Base-by-base conservation (phyloP, 2,888 invertebrate species). In the Dryobotodes eremita region DNA sequence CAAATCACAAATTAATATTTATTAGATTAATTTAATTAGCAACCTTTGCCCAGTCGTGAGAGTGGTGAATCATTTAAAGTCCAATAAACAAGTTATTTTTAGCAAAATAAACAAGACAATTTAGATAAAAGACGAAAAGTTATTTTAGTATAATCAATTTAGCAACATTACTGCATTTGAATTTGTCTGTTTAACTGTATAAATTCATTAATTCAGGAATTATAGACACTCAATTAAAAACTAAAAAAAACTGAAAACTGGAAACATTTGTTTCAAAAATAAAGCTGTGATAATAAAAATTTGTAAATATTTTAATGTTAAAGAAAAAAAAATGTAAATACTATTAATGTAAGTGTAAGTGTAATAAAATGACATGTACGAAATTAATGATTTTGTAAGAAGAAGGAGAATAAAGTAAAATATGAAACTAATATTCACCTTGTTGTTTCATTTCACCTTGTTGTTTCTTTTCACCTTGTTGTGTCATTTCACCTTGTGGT, bases 251-350 rank as follows among this genome's bases (percentile, higher is more conserved):
- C 50, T 64, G 64, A 59, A 66, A 68, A 50, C 64, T 64, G 62
- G 81, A 80, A 85, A 88, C 85, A 77, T 74, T 65, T 53, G 82
- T 89, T 83, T 85, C 81, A 73, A 80, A 75, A 79, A 80, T 86
- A 71, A 62, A 79, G 68, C 82, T 86, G 83, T 89, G 85, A 86
- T 87, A 83, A 68, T 82, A 55, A 70, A 71, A 73, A 70, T 57
- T 81, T 68, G 74, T 86, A 79, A 82, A 72, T 85, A 83, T 50
- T 84, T 72, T 66, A 64, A 53, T 62, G 55, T 4, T 71, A 71
- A 62, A 42, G 15, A 61, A 69, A 48, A 31, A n/a, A 57, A 59
- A 68, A 64, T 83, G 70, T 86, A 84, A 76, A 76, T 84, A 78
- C 10, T 68, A 26, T 48, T 11, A 64, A 53, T 59, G 48, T 84